Conservation (phyloP, 2,113 vertebrate genomes). For the Podilymbus podiceps region DNA sequence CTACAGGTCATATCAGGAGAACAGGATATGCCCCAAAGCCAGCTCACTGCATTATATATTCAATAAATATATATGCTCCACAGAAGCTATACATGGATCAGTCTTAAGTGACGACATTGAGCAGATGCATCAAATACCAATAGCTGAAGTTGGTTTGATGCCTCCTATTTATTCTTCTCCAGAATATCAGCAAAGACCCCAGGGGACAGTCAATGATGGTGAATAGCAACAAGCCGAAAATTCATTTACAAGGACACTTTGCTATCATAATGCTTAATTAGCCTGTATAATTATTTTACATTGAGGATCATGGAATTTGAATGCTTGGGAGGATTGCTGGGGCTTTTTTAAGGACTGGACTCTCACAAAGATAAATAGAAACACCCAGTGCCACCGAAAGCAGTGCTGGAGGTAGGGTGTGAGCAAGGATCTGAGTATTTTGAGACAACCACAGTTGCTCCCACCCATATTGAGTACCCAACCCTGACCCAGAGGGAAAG, state of each 20-base stretch:
- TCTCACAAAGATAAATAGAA: neutral
- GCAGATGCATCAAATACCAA: neutral
- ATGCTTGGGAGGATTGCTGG: neutral
- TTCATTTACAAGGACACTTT: neutral
- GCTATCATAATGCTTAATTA: neutral
- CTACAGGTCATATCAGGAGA: neutral
- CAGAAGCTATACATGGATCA: neutral
- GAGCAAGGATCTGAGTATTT: neutral
- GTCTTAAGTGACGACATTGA: neutral
- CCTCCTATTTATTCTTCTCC: neutral
- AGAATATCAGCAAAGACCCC: neutral
- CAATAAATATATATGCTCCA: neutral
- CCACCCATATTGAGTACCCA: neutral
- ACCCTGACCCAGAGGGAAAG: neutral
- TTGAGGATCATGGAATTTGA: neutral
- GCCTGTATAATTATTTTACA: neutral
- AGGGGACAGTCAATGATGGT: neutral
- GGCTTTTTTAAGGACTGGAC: neutral
- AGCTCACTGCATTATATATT: neutral
- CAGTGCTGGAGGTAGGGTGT: neutral
- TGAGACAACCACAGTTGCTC: neutral
- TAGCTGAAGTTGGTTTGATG: neutral
- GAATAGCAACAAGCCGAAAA: neutral
- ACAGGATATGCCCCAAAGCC: neutral
- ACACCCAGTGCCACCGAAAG: fast-evolving